Conservation (phyloP, 1,140 invertebrate genomes). For the Psix sp. region DNA sequence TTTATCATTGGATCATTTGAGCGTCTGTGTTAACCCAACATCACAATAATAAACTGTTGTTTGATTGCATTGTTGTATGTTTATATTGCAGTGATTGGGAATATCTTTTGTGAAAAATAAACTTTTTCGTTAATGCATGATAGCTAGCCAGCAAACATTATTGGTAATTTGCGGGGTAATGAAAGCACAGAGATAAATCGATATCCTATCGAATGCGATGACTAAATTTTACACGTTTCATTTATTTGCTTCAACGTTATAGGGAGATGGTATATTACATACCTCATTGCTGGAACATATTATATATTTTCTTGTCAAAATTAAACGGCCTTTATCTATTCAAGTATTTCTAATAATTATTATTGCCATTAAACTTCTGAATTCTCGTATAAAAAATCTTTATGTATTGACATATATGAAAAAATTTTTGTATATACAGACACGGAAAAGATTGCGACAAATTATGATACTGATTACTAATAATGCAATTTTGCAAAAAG, state of each 20-base stretch:
- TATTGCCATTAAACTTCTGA: no score
- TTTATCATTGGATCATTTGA: conserved; percentile 26
- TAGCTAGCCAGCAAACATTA: conserved; percentile 46
- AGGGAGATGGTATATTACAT: conserved; percentile 4
- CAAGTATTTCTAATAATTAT: no score
- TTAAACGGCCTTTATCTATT: no score
- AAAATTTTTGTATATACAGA: no score
- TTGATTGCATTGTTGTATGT: conserved; percentile 22
- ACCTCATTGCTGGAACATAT: conserved; percentile 25
- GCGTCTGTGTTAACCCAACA: conserved; percentile 13
- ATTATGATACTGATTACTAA: no score
- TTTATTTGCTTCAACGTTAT: conserved; percentile 30
- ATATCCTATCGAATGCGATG: conserved; percentile 45
- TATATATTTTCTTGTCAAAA: conserved; percentile 36
- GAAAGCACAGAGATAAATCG: conserved; percentile 48
- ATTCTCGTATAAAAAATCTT: no score
- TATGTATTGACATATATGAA: no score
- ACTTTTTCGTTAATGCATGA: conserved; percentile 50
- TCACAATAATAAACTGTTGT: conserved; percentile 38
- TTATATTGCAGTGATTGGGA: conserved; percentile 24
- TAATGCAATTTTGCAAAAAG: no score
- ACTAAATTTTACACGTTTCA: conserved; percentile 50
- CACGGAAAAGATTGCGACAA: no score
- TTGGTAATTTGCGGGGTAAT: conserved; percentile 48
- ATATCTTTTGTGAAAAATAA: conserved; percentile 43